Evolutionary conservation across 2,797 vertebrate genomes (phyloP).

Genomic region (Anomalospiza imberbis): DNA sequence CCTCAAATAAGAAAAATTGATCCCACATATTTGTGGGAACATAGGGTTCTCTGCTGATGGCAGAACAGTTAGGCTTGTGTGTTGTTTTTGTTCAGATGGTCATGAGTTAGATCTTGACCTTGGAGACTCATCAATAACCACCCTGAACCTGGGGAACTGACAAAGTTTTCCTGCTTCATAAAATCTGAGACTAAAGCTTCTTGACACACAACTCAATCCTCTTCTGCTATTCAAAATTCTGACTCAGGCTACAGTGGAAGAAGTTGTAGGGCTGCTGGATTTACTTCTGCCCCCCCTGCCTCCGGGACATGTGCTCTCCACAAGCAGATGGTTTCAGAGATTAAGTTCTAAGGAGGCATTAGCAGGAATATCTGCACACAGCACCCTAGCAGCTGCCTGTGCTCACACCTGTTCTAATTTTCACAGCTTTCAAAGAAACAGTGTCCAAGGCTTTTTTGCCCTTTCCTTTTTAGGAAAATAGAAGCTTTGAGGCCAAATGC

Average conservation of each 20-base stretch:
- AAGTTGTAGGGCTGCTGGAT: not conserved
- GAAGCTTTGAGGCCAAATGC: constrained; percentile 1
- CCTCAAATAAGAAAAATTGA: not conserved
- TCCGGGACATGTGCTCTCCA: constrained; percentile 58
- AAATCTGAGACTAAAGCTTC: not conserved
- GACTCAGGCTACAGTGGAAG: not conserved
- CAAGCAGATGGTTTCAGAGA: constrained; percentile 71
- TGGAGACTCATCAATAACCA: not conserved
- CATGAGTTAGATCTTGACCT: not conserved
- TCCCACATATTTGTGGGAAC: not conserved
- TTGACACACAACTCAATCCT: not conserved
- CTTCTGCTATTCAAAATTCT: not conserved
- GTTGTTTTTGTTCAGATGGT: not conserved
- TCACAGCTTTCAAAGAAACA: constrained; percentile 71
- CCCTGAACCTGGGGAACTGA: not conserved
- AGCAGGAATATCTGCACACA: constrained; percentile 64
- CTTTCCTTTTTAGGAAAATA: constrained; percentile 45
- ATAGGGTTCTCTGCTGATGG: not conserved
- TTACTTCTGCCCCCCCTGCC: not conserved
- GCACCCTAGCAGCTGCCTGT: constrained; percentile 59
- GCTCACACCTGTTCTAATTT: constrained; percentile 70
- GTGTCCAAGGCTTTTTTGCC: constrained; percentile 50
- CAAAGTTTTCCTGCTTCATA: not conserved
- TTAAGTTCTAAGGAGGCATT: constrained; percentile 70
- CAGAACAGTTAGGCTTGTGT: not conserved